A percentile compares a stretch with the other conserved stretches of the same genome.
Evolutionary conservation across 2,888 invertebrate species (phyloP).

Genomic region (Plebejus anna): DNA sequence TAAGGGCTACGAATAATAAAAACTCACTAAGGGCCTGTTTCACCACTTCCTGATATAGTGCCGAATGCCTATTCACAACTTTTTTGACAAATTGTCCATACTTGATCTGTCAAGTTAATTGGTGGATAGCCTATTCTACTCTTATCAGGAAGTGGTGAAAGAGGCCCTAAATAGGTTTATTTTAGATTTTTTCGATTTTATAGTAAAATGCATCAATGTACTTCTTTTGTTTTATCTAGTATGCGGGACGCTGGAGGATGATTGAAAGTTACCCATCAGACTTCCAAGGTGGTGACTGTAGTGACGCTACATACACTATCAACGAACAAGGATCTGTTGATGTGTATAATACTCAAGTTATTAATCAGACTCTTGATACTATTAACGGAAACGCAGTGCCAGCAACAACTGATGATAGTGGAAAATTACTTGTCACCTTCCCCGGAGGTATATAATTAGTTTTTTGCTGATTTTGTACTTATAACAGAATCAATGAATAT

Average conservation of each 20-base stretch:
- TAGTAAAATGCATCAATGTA: neutral
- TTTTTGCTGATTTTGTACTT: neutral
- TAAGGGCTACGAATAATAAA: no score
- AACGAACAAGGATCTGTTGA: slow-evolving; percentile 42
- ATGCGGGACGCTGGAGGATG: slow-evolving; percentile 52
- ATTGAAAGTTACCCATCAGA: slow-evolving; percentile 54
- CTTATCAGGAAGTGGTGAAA: no score
- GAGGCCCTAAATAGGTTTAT: no score
- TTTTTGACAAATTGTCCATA: no score
- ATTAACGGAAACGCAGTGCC: slow-evolving; percentile 50
- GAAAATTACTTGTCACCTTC: slow-evolving; percentile 81
- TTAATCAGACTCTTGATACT: slow-evolving; percentile 44
- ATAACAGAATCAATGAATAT: neutral
- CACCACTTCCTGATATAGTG: no score
- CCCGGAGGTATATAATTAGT: slow-evolving; percentile 52
- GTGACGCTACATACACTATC: slow-evolving; percentile 49
- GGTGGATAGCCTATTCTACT: no score
- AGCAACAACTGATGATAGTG: slow-evolving; percentile 78
- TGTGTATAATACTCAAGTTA: slow-evolving; percentile 54
- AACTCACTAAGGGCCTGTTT: no score
- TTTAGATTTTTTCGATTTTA: no score
- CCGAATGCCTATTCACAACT: no score
- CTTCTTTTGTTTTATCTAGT: slow-evolving; percentile 38
- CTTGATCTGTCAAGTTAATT: no score
- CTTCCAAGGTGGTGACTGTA: slow-evolving; percentile 54